A percentile compares a stretch with the other conserved stretches of the same genome.
Evolutionary conservation across 2,797 vertebrate genomes (phyloP).

Genomic region (Cetoscarus ocellatus): DNA sequence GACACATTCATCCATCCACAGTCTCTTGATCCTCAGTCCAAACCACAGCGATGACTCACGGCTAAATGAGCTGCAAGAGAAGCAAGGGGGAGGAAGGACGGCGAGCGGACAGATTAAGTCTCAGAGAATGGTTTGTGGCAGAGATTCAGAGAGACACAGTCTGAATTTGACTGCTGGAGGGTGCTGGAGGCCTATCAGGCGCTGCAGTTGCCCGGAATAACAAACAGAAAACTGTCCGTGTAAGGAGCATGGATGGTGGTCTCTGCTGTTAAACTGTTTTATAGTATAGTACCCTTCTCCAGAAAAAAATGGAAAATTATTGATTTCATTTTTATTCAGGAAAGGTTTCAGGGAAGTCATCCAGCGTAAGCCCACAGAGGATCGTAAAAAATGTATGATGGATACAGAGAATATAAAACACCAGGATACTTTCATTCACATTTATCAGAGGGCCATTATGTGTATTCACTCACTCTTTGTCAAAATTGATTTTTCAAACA

Average conservation of each 20-base stretch:
- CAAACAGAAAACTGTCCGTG: slow-evolving; percentile 72
- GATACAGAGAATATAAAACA: slow-evolving; percentile 42
- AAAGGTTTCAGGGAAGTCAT: slow-evolving; percentile 45
- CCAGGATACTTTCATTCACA: slow-evolving; percentile 42
- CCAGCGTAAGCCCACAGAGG: slow-evolving; percentile 39
- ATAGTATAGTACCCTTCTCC: slow-evolving; percentile 53
- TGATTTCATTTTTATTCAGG: slow-evolving; percentile 55
- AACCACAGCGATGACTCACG: slow-evolving; percentile 86
- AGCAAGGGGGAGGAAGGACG: slow-evolving; percentile 37
- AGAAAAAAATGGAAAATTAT: slow-evolving; percentile 36
- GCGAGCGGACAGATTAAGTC: slow-evolving; percentile 69
- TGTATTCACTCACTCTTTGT: slow-evolving; percentile 22
- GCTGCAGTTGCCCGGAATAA: slow-evolving; percentile 75
- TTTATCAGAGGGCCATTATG: slow-evolving; percentile 20
- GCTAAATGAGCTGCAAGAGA: slow-evolving; percentile 77
- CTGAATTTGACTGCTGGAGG: slow-evolving; percentile 65
- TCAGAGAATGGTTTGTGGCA: slow-evolving; percentile 66
- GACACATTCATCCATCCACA: slow-evolving; percentile 64
- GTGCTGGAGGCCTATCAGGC: slow-evolving; percentile 69
- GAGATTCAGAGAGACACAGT: slow-evolving; percentile 65
- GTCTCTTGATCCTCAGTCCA: slow-evolving; percentile 77
- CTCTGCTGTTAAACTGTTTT: slow-evolving; percentile 61
- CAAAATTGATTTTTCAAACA: neutral
- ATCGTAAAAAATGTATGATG: slow-evolving; percentile 47
- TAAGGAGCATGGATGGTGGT: slow-evolving; percentile 77